A percentile compares a stretch with the other conserved stretches of the same genome.
Conservation (phyloP, 1,140 invertebrate genomes). For the Pissodes strobi region DNA sequence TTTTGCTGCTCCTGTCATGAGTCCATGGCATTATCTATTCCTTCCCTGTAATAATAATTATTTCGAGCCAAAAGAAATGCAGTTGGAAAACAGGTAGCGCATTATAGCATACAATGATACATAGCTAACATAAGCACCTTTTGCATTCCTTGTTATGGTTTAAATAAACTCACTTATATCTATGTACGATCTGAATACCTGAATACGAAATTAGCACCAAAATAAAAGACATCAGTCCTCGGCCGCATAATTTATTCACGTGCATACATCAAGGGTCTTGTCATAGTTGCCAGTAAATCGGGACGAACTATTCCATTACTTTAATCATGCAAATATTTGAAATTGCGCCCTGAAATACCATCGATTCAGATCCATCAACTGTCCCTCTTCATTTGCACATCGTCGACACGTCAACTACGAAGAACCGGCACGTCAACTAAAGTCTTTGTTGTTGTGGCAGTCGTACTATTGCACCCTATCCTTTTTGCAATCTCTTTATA, state of each 20-base stretch:
- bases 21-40: too few relatives aligned
- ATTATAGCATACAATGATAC: too few relatives aligned
- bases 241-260: conserved; percentile 15
- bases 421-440: neutral
- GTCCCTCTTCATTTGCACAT: conserved; percentile 11
- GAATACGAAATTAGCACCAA: conserved; percentile 12
- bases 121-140: neutral
- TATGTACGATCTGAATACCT: conserved; percentile 13
- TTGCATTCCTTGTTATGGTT: neutral
- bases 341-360: conserved; percentile 18
- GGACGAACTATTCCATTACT: conserved; percentile 32
- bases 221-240: neutral
- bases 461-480: too few relatives aligned
- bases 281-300: neutral
- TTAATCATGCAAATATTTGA: conserved; percentile 32
- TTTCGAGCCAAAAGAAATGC: too few relatives aligned
- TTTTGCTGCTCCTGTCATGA: too few relatives aligned
- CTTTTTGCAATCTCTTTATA: too few relatives aligned
- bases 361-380: conserved; percentile 9
- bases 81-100: too few relatives aligned
- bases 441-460: too few relatives aligned
- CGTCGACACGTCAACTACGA: conserved; percentile 1
- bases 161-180: neutral
- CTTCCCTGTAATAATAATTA: too few relatives aligned
- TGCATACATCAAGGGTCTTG: conserved; percentile 24